Evolutionary conservation across 2,113 vertebrate species (phyloP).

Genomic region (Erythrolamprus reginae): DNA sequence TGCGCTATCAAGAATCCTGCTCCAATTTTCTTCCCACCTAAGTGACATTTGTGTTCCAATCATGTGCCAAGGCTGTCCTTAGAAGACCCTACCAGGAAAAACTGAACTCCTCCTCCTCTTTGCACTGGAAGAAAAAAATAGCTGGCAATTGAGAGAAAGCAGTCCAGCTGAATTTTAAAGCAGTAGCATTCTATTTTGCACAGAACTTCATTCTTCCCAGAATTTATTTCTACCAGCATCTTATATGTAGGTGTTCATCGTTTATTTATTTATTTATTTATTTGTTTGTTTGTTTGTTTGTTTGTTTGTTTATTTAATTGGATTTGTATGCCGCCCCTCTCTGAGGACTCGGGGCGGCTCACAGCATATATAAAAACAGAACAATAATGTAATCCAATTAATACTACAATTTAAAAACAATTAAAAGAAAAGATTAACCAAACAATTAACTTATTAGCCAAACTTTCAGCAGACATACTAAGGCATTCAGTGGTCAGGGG

Average conservation of each 20-base stretch:
- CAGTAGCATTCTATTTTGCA: rapidly evolving
- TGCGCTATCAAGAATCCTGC: background rate
- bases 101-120: conserved; percentile 26
- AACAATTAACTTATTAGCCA: too few species aligned
- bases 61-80: conserved; percentile 22
- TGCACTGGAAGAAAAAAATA: conserved; percentile 16
- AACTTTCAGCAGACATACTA: too few species aligned
- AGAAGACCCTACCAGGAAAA: background rate
- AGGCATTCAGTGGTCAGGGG: too few species aligned
- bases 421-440: too few species aligned
- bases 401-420: too few species aligned
- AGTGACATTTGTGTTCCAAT: conserved; percentile 10
- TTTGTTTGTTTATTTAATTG: too few species aligned
- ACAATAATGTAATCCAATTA: too few species aligned
- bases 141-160: background rate
- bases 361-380: too few species aligned
- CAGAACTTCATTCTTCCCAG: background rate
- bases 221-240: background rate
- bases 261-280: too few species aligned
- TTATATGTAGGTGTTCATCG: background rate
- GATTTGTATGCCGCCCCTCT: too few species aligned
- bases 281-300: too few species aligned
- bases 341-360: too few species aligned
- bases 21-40: background rate
- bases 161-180: background rate